Base-by-base conservation (phyloP, 2,797 vertebrate species). In the Syngnathus acus region DNA sequence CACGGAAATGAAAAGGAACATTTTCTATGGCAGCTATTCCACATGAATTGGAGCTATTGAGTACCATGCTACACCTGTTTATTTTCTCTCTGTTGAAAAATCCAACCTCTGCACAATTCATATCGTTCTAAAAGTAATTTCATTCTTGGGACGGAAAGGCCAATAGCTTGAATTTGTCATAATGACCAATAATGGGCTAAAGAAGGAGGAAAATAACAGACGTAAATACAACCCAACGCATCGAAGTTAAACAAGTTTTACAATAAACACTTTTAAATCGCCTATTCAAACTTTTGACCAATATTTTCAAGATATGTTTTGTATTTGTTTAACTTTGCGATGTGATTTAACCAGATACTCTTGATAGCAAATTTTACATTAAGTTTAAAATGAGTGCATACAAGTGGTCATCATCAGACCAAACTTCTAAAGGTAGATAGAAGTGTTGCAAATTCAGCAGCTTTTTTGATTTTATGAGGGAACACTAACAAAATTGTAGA, bases 11-110 rank as follows among this genome's bases (percentile, higher is more conserved):
- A 75, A 89, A 87, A 88, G 82, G 72, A 87, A 81, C 72, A 70
- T 68, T 72, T 82, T 78, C 68, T 78, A 88, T 89, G 89, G 87
- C 87, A 88, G 78, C 87, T 90, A 88, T 88, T 89, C 79, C 73
- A 84, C 73, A 60, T 71, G 68, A 68, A 62, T 80, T 71, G 71
- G 80, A 84, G 81, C 71, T 83, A 84, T 84, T 84, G 82, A 88
- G 81, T 77, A 62, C 23, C 80, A 84, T 82, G 78, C 84, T 78
- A 68, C 64, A 51, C 45, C 48, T 6, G 13, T 68, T 78, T 13
- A 11, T 84, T 80, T 70, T 77, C 81, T 82, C 83, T 87, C 78
- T 74, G 21, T 61, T 75, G 32, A 75, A 79, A 80, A 85, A 85
- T 83, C 81, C 75, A 83, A 23, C 64, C 42, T 54, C 19, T 76